phyloP scores from a whole-genome alignment of 2,797 vertebrate species.

The Melanotaenia pygmaea region DNA sequence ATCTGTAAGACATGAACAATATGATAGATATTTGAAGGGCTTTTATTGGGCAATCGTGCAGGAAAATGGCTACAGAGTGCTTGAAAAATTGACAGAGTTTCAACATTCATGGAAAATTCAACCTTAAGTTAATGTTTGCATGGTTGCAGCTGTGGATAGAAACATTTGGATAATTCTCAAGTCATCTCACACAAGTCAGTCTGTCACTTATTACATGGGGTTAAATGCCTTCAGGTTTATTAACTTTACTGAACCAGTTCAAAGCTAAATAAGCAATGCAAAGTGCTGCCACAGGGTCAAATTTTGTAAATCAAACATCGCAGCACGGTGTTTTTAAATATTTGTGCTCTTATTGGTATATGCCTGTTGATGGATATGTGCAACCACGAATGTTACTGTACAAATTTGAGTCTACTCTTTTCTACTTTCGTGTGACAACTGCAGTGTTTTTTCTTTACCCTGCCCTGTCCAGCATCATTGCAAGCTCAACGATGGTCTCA shows the following conservation, averaged over 20 bases:
- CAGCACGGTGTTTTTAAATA: neutral
- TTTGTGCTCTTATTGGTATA: neutral
- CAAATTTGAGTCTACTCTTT: neutral
- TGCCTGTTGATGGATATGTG: neutral
- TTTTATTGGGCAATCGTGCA: conserved; percentile 35
- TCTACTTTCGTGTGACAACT: neutral
- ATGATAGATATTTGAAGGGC: conserved; percentile 25
- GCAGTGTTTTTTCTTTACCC: neutral
- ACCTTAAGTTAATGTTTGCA: conserved; percentile 27
- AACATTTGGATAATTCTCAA: conserved; percentile 13
- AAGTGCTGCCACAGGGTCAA: neutral
- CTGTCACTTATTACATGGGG: neutral
- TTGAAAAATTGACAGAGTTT: conserved; percentile 11
- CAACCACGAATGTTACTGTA: neutral
- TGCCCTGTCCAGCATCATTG: too few species aligned
- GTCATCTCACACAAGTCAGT: conserved; percentile 3
- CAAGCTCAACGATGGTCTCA: too few species aligned
- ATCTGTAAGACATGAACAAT: conserved; percentile 26
- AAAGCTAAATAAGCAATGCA: conserved; percentile 3
- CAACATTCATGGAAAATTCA: neutral
- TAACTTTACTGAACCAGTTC: neutral
- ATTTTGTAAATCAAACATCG: neutral
- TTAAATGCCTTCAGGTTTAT: conserved; percentile 9
- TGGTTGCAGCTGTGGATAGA: conserved; percentile 25
- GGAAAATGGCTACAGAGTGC: conserved; percentile 21